A percentile compares a stretch with the other conserved stretches of the same genome.
Conservation (phyloP, 2,888 invertebrate genomes). For the Melanophora roralis region DNA sequence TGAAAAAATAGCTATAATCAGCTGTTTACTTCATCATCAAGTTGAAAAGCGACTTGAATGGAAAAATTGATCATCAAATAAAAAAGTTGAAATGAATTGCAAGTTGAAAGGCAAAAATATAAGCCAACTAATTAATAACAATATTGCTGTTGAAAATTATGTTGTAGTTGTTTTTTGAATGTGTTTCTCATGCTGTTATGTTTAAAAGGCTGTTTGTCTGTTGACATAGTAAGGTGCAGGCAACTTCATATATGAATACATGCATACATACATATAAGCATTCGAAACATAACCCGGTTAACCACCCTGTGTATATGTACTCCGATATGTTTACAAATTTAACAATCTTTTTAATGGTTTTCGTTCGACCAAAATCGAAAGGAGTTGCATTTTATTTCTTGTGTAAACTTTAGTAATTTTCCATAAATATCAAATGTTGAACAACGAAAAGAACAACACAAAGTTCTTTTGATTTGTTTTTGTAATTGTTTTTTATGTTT, state of each 20-base stretch:
- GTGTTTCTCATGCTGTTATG: neutral
- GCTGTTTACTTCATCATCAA: no score
- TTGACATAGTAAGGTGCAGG: conserved; percentile 47
- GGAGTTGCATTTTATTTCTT: conserved; percentile 24
- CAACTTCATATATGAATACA: conserved; percentile 13
- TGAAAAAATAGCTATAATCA: no score
- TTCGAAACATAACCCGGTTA: no score
- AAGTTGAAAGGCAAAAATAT: neutral
- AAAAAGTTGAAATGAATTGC: no score
- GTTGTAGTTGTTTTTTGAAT: neutral
- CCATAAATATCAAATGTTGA: conserved; percentile 36
- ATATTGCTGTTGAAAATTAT: conserved; percentile 4
- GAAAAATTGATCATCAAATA: no score
- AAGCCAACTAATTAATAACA: neutral
- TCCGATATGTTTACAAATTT: no score
- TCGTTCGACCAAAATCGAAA: conserved; percentile 15
- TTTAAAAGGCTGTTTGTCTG: neutral
- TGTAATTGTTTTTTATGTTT: conserved; percentile 11
- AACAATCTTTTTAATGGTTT: neutral
- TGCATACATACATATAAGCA: neutral
- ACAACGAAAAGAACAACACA: conserved; percentile 14
- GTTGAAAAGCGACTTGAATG: no score
- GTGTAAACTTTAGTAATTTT: conserved; percentile 11
- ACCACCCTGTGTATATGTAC: no score
- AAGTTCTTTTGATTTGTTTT: neutral